These are phyloP conservation scores for Turnix velox DNA, from an alignment of 2,113 vertebrate species.

Conservation along the genomic window DNA sequence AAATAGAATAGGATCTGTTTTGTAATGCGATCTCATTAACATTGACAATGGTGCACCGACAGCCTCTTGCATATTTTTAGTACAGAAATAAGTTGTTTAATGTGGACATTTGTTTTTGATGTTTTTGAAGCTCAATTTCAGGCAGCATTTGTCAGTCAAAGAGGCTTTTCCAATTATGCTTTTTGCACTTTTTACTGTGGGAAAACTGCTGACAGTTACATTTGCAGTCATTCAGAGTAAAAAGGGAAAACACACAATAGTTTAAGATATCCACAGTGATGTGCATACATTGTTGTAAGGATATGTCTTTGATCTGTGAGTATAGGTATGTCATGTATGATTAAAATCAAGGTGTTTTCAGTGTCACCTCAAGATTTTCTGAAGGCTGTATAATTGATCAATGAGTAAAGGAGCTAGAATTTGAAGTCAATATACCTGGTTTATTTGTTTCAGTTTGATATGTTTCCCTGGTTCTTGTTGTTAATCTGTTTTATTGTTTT, in stretches of 20 bases:
- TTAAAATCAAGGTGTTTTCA: background rate
- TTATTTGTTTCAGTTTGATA: background rate
- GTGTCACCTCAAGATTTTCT: background rate
- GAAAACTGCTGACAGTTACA: background rate
- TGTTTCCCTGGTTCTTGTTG: background rate
- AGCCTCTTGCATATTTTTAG: background rate
- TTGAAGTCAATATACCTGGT: background rate
- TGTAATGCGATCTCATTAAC: background rate
- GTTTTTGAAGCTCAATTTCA: background rate
- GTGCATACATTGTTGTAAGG: rapidly evolving
- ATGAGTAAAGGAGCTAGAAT: background rate
- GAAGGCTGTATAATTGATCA: background rate
- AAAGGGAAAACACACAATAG: background rate
- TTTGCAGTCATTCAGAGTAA: background rate
- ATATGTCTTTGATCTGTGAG: background rate
- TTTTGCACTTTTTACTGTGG: background rate
- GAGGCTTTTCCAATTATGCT: background rate
- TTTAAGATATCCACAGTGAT: background rate
- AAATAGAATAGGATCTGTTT: background rate
- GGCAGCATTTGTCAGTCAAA: background rate
- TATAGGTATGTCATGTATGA: background rate
- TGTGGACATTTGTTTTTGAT: background rate
- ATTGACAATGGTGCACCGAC: background rate
- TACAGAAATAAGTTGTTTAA: background rate
- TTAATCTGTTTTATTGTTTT: background rate